phyloP scores from a whole-genome alignment of 2,113 vertebrate species.

The Crocuta crocuta region DNA sequence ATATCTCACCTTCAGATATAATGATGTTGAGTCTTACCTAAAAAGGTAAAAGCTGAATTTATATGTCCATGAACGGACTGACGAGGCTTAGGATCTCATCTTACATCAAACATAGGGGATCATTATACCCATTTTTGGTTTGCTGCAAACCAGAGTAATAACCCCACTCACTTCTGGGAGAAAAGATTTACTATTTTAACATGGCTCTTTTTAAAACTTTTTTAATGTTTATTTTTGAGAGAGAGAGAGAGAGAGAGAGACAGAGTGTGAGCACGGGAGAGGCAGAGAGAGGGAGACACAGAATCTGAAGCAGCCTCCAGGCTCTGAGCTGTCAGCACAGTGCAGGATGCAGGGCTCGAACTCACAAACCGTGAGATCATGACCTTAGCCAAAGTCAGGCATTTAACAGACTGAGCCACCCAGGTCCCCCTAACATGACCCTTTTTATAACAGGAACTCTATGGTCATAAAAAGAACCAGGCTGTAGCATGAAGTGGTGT shows the following conservation, averaged over 20 bases:
- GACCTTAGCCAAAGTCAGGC: no score
- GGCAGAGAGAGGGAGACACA: no score
- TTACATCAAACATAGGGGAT: neutral
- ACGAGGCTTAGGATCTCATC: neutral
- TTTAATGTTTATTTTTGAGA: no score
- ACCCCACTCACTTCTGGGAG: neutral
- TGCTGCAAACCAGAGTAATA: neutral
- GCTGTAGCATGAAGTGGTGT: no score
- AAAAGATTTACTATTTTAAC: neutral
- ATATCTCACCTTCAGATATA: neutral
- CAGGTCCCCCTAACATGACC: no score
- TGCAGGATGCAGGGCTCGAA: no score
- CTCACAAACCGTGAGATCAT: no score
- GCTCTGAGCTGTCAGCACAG: no score
- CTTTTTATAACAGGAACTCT: neutral
- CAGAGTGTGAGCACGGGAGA: no score
- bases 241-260: no score
- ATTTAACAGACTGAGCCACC: no score
- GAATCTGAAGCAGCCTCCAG: no score
- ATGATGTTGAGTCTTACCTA: neutral
- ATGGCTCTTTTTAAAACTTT: neutral
- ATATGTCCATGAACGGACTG: neutral
- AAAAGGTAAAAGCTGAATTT: neutral
- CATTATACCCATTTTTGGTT: neutral
- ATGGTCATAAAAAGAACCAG: neutral